Percentiles rank a stretch among this genome's conserved stretches.
Conservation (phyloP, 2,113 vertebrate genomes). For the Corythornis cristatus region DNA sequence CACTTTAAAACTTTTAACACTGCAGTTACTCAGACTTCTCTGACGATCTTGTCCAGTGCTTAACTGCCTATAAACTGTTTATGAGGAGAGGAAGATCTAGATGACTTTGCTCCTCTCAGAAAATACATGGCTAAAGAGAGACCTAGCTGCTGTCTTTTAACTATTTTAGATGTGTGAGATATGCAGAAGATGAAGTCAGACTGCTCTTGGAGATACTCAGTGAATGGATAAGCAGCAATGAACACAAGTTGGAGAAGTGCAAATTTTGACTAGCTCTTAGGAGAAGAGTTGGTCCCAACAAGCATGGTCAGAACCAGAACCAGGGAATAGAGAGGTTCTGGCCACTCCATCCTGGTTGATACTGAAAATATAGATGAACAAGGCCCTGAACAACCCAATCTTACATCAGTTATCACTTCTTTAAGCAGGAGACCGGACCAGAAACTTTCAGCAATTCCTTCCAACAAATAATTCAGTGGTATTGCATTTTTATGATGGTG, state of each 20-base stretch:
- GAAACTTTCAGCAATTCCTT: not conserved
- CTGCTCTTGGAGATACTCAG: not conserved
- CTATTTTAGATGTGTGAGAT: not conserved
- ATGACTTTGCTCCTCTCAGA: not conserved
- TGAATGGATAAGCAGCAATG: not conserved
- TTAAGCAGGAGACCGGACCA: not conserved
- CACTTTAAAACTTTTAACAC: not conserved
- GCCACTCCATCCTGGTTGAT: not conserved
- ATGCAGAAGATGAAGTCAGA: not conserved
- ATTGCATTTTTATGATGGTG: not conserved
- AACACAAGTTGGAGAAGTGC: fast-evolving
- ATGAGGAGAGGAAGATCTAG: not conserved
- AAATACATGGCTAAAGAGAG: not conserved
- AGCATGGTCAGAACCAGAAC: fast-evolving
- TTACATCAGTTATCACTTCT: not conserved
- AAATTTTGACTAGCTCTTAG: not conserved
- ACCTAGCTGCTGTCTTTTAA: not conserved
- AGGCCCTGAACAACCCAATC: not conserved
- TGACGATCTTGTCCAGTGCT: not conserved
- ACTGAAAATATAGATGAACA: not conserved
- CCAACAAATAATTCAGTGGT: not conserved
- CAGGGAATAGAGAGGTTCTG: not conserved
- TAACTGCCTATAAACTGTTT: not conserved
- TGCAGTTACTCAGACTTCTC: not conserved
- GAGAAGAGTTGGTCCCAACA: not conserved